Evolutionary conservation across 2,113 vertebrate species (phyloP).

Genomic region (Tenrec ecaudatus): DNA sequence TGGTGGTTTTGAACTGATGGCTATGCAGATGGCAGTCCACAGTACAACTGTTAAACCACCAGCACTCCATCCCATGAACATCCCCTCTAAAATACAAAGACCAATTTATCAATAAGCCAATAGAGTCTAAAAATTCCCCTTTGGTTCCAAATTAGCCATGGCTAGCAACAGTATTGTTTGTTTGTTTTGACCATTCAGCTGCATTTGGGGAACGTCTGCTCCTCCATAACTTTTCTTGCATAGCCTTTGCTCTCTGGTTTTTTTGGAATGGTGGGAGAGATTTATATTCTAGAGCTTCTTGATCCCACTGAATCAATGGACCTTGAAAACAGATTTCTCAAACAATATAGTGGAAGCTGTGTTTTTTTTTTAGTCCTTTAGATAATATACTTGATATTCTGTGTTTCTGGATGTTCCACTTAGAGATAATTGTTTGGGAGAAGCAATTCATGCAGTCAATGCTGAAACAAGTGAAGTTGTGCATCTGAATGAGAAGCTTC

Average conservation of each 20-base stretch:
- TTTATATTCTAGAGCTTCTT: neutral
- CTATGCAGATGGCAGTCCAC: no score
- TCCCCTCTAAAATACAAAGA: neutral
- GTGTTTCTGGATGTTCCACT: constrained; percentile 38
- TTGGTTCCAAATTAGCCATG: neutral
- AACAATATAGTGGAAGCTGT: constrained; percentile 30
- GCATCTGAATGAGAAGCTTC: constrained; percentile 22
- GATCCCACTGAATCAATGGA: neutral
- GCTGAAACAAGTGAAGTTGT: neutral
- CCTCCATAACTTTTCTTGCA: neutral
- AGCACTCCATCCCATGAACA: neutral
- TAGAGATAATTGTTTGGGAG: constrained; percentile 46
- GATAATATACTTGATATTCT: neutral
- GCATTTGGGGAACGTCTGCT: neutral
- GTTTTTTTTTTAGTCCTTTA: constrained; percentile 15
- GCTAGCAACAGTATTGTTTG: neutral
- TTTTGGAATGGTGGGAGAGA: neutral
- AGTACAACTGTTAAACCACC: no score
- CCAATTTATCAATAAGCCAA: neutral
- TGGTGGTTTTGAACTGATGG: no score
- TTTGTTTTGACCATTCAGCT: no score
- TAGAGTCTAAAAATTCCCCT: neutral
- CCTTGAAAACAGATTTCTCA: constrained; percentile 20
- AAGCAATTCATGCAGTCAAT: constrained; percentile 5
- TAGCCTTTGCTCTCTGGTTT: neutral